Evolutionary conservation across 2,113 vertebrate genomes (phyloP).

Genomic region (Crotalus viridis): DNA sequence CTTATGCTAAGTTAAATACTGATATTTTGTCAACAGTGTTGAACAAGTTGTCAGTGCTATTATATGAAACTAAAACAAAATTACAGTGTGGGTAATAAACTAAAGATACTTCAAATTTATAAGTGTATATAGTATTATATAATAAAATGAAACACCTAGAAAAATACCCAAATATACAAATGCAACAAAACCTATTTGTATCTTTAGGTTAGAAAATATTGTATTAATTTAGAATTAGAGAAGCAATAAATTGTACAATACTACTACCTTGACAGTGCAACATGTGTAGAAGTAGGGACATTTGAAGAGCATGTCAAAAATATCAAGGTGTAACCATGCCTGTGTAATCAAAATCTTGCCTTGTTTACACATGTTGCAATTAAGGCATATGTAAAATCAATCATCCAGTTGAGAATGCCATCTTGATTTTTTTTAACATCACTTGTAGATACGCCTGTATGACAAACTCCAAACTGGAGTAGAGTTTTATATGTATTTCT

Average conservation of each 20-base stretch:
- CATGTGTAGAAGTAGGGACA: not conserved
- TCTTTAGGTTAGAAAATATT: conserved; percentile 9
- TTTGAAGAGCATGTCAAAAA: not conserved
- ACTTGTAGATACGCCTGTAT: not conserved
- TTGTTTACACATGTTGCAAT: not conserved
- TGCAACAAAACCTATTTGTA: conserved; percentile 39
- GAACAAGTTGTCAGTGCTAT: not conserved
- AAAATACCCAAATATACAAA: conserved; percentile 37
- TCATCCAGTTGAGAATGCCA: not conserved
- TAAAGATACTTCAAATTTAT: conserved; percentile 21
- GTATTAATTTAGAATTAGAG: not conserved
- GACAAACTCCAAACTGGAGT: not conserved
- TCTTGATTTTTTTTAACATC: not conserved
- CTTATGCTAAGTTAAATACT: not conserved
- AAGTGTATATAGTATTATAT: conserved; percentile 21
- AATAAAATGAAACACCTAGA: not conserved
- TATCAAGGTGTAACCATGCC: not conserved
- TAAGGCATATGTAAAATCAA: not conserved
- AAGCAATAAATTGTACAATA: not conserved
- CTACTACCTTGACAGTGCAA: not conserved
- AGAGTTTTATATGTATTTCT: not conserved
- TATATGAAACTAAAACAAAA: not conserved
- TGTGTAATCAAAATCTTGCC: not conserved
- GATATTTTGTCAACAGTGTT: not conserved
- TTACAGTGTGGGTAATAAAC: not conserved